Evolutionary conservation across 2,797 vertebrate genomes (phyloP).

Genomic region (Phylloscopus collybita): DNA sequence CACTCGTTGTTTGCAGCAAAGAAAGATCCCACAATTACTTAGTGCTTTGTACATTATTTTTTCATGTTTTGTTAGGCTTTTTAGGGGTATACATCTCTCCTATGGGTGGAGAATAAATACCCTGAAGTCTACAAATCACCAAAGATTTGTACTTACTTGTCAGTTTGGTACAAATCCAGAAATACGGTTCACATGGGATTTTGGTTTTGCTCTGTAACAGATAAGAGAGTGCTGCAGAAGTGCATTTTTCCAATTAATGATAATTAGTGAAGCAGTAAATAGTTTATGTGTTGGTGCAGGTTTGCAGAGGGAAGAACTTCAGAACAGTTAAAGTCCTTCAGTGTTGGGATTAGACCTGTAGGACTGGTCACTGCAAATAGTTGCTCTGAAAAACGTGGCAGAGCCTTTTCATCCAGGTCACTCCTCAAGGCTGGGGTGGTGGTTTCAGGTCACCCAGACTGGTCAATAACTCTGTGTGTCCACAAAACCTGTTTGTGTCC

Average conservation of each 20-base stretch:
- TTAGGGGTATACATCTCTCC: not conserved
- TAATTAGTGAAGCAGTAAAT: not conserved
- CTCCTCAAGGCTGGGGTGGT: not conserved
- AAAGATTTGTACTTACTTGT: not conserved
- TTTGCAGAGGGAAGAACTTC: not conserved
- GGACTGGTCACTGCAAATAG: not conserved
- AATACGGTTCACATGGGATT: rapidly evolving
- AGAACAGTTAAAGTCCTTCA: not conserved
- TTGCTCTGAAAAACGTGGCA: not conserved
- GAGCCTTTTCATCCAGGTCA: not conserved
- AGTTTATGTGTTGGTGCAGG: not conserved
- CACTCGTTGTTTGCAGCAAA: not conserved
- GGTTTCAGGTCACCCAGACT: not conserved
- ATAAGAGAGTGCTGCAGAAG: not conserved
- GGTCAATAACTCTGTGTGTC: not conserved
- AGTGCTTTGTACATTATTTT: not conserved
- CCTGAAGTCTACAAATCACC: not conserved
- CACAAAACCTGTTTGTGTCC: not conserved
- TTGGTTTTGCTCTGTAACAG: not conserved
- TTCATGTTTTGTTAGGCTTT: not conserved
- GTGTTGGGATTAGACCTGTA: rapidly evolving
- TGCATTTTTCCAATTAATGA: not conserved
- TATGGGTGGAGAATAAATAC: not conserved
- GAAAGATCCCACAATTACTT: not conserved
- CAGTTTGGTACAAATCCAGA: not conserved